Evolutionary conservation across 2,888 invertebrate genomes (phyloP).

Genomic region (Pterobdella sp.): DNA sequence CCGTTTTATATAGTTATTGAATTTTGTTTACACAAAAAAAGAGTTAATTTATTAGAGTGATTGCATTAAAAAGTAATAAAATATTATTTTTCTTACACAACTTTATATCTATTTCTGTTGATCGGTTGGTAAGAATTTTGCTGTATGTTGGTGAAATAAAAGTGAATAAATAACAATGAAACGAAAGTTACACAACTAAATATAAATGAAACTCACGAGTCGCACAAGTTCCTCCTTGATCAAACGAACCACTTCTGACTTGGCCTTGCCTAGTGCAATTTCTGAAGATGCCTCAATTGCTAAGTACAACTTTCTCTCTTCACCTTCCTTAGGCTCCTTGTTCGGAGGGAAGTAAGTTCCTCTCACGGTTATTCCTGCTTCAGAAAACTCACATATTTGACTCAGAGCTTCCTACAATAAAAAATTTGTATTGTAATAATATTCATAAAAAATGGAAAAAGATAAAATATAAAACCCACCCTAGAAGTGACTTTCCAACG

Average conservation of each 20-base stretch:
- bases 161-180: background rate
- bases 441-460: background rate
- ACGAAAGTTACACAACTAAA: background rate
- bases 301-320: slow-evolving; percentile 84
- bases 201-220: slow-evolving; percentile 53
- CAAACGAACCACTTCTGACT: slow-evolving; percentile 79
- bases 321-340: slow-evolving; percentile 60
- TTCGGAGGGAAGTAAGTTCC: slow-evolving; percentile 85
- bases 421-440: background rate
- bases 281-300: slow-evolving; percentile 98
- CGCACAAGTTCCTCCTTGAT: slow-evolving; percentile 95
- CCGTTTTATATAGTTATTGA: too few species aligned
- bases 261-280: slow-evolving; percentile 60
- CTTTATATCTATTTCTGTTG: slow-evolving; percentile 88
- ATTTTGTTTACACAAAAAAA: too few species aligned
- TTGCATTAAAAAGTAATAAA: too few species aligned
- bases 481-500: slow-evolving; percentile 95
- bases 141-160: slow-evolving; percentile 39
- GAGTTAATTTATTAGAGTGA: too few species aligned
- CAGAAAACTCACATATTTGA: slow-evolving; percentile 95
- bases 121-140: slow-evolving; percentile 54
- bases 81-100: too few species aligned
- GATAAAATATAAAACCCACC: slow-evolving; percentile 40
- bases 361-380: slow-evolving; percentile 94
- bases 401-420: slow-evolving; percentile 77